Evolutionary conservation across 2,113 vertebrate species (phyloP), one percentile per base, ranked within the genome.

Genomic region (Theropithecus gelada): DNA sequence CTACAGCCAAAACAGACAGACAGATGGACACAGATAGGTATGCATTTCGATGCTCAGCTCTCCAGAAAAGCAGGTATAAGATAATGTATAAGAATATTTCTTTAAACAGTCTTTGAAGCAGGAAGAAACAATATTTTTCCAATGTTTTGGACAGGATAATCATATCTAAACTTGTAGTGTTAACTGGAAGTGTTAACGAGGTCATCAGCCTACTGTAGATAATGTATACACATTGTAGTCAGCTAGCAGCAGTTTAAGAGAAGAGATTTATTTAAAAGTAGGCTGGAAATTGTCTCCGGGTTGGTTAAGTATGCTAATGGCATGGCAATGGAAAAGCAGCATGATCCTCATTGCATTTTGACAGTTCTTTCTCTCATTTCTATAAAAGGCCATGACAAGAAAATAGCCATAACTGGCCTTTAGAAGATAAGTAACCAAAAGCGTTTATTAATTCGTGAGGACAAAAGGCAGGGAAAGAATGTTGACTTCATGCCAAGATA

Each of bases 401-500:
- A 96, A 95, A 80, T 35, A 88, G 70, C 72, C 38, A 48, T 13
- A 83, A 48, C 4, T 81, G 52, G 48, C 22, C 61, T 88, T 84
- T 88, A 88, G 85, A 87, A 94, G 64, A 72, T 83, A 96, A 90
- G 66, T 70, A 88, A 81, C 25, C 45, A 73, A 73, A 92, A 92
- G 45, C 17, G 73, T 66, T 73, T 93, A 90, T 61, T 79, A 88
- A 84, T 90, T 93, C 20, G 23, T 66, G 55, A 93, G 59, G 55
- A 84, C 38, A 90, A 90, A 93, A 90, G 27, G 78, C 68, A 93
- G 27, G 17, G 35, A 83, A 93, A 78, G 16, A 70, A 92, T 81
- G 35, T 70, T 92, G 43, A 45, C 57, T 96, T 94, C 16, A 20
- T 57, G 38, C 48, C 83, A 86, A 76, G 23, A 81, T 59, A 92